Conservation (phyloP, 1,140 invertebrate species). For the Apis dorsata region DNA sequence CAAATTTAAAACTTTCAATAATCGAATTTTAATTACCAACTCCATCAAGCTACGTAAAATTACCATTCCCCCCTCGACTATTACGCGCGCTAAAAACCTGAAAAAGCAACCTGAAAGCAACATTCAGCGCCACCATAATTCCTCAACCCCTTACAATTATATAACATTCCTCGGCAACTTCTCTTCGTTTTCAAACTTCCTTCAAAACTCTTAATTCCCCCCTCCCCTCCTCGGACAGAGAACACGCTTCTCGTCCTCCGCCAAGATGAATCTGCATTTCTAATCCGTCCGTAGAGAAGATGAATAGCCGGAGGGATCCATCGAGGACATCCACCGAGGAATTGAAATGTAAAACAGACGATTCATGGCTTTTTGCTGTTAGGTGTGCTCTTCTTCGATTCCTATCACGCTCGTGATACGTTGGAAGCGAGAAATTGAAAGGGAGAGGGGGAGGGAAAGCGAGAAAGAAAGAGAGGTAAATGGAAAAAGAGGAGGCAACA, state of each 20-base stretch:
- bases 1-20: neutral
- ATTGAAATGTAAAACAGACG: slow-evolving; percentile 8
- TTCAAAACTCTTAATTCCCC: neutral
- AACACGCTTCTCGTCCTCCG: neutral
- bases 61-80: neutral
- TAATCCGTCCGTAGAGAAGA: neutral
- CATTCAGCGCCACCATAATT: neutral
- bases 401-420: neutral
- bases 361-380: neutral
- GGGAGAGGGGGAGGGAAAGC: neutral
- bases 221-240: no score
- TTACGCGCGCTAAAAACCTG: neutral
- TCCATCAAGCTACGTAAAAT: neutral
- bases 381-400: neutral
- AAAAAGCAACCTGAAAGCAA: neutral
- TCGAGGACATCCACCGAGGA: neutral
- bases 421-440: neutral
- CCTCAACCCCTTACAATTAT: neutral
- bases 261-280: neutral
- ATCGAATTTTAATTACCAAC: neutral
- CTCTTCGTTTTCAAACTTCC: neutral
- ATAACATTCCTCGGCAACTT: neutral
- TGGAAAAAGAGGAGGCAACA: neutral
- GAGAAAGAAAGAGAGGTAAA: no score
- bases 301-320: neutral